These are phyloP conservation scores for Drosophila sp. DNA, from an alignment of 1,140 invertebrate species.

Conservation along the genomic window DNA sequence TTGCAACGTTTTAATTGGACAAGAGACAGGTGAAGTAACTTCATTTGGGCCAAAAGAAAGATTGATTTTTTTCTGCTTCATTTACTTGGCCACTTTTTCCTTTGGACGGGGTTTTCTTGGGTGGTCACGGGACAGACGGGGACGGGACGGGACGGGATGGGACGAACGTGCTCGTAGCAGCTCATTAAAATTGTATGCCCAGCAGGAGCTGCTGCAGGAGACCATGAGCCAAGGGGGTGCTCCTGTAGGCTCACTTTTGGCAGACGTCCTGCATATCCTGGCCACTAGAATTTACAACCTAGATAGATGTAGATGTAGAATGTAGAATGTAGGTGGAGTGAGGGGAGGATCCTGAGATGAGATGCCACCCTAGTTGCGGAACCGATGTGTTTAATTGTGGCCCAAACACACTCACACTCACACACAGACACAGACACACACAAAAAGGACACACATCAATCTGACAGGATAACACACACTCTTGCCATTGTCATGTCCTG, in stretches of 20 bases:
- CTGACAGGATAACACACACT: slow-evolving; percentile 49
- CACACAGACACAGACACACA: slow-evolving; percentile 38
- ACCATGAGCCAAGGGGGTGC: slow-evolving; percentile 40
- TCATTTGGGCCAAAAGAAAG: slow-evolving; percentile 33
- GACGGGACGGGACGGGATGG: slow-evolving; percentile 47
- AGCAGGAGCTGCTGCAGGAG: slow-evolving; percentile 32
- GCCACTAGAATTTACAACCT: slow-evolving; percentile 53
- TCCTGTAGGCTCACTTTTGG: slow-evolving; percentile 74
- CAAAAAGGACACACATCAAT: slow-evolving; percentile 64
- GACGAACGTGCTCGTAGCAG: slow-evolving; percentile 64
- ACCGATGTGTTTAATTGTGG: slow-evolving; percentile 79
- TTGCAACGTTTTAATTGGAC: slow-evolving; percentile 79
- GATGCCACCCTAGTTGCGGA: slow-evolving; percentile 80
- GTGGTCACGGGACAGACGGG: slow-evolving; percentile 52
- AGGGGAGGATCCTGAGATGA: slow-evolving; percentile 4
- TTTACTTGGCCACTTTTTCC: not conserved
- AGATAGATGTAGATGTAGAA: slow-evolving; percentile 28
- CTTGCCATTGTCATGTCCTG: slow-evolving; percentile 41
- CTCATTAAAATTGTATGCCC: slow-evolving; percentile 62
- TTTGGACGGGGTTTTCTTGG: slow-evolving; percentile 19
- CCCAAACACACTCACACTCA: slow-evolving; percentile 56
- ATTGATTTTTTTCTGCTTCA: not conserved
- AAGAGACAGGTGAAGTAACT: slow-evolving; percentile 44
- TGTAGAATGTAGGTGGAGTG: slow-evolving; percentile 19
- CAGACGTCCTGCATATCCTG: slow-evolving; percentile 69